A percentile compares a stretch with the other conserved stretches of the same genome.
Evolutionary conservation across 2,888 invertebrate genomes (phyloP).

Genomic region (Geophilus truncorum): DNA sequence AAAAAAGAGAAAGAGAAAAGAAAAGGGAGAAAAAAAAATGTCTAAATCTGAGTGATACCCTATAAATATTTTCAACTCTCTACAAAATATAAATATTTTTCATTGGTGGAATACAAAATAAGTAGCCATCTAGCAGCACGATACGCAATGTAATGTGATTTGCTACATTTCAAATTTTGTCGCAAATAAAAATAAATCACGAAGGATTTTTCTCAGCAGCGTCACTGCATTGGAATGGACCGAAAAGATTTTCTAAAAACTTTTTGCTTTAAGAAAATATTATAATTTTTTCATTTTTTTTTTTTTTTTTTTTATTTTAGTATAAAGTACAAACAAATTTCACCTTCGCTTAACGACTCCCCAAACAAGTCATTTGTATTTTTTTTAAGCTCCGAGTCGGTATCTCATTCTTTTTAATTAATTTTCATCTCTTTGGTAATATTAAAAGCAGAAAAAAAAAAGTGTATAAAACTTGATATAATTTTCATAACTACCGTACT

Average conservation of each 20-base stretch:
- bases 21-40: not conserved
- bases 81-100: not conserved
- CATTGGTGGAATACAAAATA: not conserved
- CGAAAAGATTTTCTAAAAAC: not conserved
- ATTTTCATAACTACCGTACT: constrained; percentile 15
- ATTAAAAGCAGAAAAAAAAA: not conserved
- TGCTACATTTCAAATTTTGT: not conserved
- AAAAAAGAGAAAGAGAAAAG: not conserved
- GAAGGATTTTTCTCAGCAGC: not conserved
- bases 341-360: not conserved
- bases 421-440: not conserved
- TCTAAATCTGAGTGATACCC: not conserved
- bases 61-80: not conserved
- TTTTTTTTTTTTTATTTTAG: not conserved
- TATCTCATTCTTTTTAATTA: not conserved
- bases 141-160: constrained; percentile 2
- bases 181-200: not conserved
- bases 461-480: not conserved
- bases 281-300: too few species aligned
- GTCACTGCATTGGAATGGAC: not conserved
- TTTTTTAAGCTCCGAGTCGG: not conserved
- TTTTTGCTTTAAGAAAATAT: not conserved
- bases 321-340: not conserved
- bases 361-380: not conserved
- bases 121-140: not conserved